A percentile compares a stretch with the other conserved stretches of the same genome.
Evolutionary conservation across 2,888 invertebrate genomes (phyloP).

Genomic region (Salpingus planirostris): DNA sequence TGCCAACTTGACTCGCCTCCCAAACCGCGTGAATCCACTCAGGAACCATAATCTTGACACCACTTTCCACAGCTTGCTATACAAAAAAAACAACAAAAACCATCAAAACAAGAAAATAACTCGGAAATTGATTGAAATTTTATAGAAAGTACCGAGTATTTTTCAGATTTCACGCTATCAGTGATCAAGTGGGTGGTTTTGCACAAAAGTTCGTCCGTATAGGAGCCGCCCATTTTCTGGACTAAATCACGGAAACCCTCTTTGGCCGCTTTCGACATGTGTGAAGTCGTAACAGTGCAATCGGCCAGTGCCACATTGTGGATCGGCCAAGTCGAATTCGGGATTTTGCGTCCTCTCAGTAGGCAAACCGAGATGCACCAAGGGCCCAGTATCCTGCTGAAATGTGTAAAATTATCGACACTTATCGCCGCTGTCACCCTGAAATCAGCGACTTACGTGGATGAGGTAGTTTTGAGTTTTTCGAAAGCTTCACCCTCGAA

Average conservation of each 20-base stretch:
- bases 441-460: constrained; percentile 52
- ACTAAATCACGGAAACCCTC: constrained; percentile 53
- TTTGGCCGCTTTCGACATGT: constrained; percentile 40
- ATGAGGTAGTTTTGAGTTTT: constrained; percentile 53
- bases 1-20: constrained; percentile 56
- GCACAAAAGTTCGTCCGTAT: constrained; percentile 52
- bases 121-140: background rate
- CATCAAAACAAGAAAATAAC: background rate
- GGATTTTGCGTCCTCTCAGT: constrained; percentile 61
- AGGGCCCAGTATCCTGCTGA: constrained; percentile 70
- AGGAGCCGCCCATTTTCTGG: constrained; percentile 70
- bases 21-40: constrained; percentile 78
- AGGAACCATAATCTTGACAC: constrained; percentile 64
- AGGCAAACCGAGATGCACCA: constrained; percentile 69
- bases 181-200: constrained; percentile 76
- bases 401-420: constrained; percentile 3
- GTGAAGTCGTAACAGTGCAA: constrained; percentile 57
- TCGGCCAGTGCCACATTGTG: constrained; percentile 75
- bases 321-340: constrained; percentile 65
- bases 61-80: constrained; percentile 59
- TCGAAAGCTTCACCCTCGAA: constrained; percentile 69
- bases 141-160: constrained; percentile 72
- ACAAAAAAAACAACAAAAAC: constrained; percentile 13
- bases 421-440: too few relatives aligned
- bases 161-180: constrained; percentile 64